These are phyloP conservation scores for Rhogogaster chlorosoma DNA, from an alignment of 2,888 invertebrate genomes.

Conservation along the genomic window DNA sequence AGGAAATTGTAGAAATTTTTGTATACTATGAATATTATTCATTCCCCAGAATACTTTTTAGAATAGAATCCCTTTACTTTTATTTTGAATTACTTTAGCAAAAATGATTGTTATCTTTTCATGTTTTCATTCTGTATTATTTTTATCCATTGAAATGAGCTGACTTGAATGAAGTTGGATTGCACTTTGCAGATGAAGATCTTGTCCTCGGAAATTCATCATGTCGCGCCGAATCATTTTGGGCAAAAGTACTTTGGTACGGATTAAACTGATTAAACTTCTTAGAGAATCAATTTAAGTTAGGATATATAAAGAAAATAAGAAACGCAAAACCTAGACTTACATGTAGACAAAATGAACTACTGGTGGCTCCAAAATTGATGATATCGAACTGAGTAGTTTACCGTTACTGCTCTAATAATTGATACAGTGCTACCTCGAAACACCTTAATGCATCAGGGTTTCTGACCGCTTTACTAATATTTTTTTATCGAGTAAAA, in stretches of 20 bases:
- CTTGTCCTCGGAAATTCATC: constrained; percentile 96
- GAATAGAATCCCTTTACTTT: not conserved
- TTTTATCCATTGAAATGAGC: constrained; percentile 15
- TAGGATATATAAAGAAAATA: not conserved
- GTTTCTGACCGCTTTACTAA: constrained; percentile 1
- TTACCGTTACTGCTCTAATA: constrained; percentile 16
- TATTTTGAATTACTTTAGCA: not conserved
- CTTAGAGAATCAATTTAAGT: constrained; percentile 35
- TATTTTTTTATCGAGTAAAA: not conserved
- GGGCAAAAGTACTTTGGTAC: constrained; percentile 99
- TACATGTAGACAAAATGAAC: constrained; percentile 58
- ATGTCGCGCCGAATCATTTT: constrained; percentile 98
- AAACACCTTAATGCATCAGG: constrained; percentile 7
- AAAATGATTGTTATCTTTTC: not conserved
- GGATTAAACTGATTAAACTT: constrained; percentile 81
- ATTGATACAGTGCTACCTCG: constrained; percentile 42
- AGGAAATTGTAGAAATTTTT: not conserved
- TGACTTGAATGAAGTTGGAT: constrained; percentile 37
- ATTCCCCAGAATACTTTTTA: not conserved
- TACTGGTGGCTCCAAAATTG: constrained; percentile 57
- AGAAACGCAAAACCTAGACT: constrained; percentile 39
- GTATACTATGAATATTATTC: not conserved
- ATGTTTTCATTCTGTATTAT: not conserved
- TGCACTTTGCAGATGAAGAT: constrained; percentile 88
- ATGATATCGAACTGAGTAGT: not conserved